A percentile compares a stretch with the other conserved stretches of the same genome.
phyloP scores from a whole-genome alignment of 2,797 vertebrate genomes.

The Mastacembelus armatus region DNA sequence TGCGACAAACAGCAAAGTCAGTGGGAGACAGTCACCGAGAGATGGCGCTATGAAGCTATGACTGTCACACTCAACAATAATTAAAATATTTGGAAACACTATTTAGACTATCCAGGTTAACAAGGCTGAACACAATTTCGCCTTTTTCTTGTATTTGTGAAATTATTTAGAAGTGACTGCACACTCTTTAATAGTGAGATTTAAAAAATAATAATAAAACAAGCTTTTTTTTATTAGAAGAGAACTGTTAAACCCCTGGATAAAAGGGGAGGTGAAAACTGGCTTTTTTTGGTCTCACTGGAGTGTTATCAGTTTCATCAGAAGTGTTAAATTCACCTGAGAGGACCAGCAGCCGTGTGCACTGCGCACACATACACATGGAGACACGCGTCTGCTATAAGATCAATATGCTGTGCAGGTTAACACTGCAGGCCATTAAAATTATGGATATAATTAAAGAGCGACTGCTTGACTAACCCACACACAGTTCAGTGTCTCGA shows the following conservation, averaged over 20 bases:
- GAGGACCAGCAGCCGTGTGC: background rate
- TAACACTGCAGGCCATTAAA: background rate
- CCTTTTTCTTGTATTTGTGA: background rate
- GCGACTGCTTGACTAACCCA: background rate
- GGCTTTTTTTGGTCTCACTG: background rate
- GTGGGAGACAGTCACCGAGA: conserved; percentile 64
- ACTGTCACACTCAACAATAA: conserved; percentile 50
- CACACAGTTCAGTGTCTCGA: background rate
- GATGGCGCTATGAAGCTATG: conserved; percentile 83
- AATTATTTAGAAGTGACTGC: background rate
- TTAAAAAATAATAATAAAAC: background rate
- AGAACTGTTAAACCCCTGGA: background rate
- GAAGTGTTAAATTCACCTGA: background rate
- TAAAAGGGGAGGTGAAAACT: background rate
- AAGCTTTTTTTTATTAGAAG: background rate
- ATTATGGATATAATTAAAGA: background rate
- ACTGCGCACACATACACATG: background rate
- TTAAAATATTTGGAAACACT: conserved; percentile 59
- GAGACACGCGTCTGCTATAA: background rate
- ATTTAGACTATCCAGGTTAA: conserved; percentile 15
- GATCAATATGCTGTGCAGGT: background rate
- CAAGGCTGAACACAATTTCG: background rate
- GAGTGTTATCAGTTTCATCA: background rate
- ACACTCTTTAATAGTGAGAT: background rate
- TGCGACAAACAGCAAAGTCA: conserved; percentile 15